Evolutionary conservation across 2,113 vertebrate species (phyloP), one percentile per base, ranked within the genome.

Genomic region (Menidia beryllina): DNA sequence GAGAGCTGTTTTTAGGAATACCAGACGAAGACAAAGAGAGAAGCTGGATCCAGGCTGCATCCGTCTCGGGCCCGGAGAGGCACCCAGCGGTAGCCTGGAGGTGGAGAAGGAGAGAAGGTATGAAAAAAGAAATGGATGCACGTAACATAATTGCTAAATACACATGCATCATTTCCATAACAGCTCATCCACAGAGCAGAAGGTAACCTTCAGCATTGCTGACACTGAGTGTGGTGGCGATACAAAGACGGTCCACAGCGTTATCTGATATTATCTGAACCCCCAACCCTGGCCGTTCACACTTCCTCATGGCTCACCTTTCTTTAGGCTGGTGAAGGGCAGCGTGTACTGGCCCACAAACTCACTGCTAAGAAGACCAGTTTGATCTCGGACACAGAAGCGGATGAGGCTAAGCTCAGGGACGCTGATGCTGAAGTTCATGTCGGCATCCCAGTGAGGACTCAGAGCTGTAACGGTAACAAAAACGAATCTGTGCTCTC

Each of bases 271-370:
- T 74, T 69, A 85, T 70, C 54, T 57, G 73, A 2, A 2, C 39
- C 77, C 30, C 80, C 94, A 25, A 34, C 60, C 45, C 2, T 38
- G 41, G 10, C 57, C 4, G 1, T 23, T 51, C 47, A 45, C 45
- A 60, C 17, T 14, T 21, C 39, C 48, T 19, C 8, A 25, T 27
- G 57, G 21, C 85, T 93, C 93, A 98, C 96, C 96, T 96, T 92
- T 95, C 59, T 78, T 94, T 79, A 97, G 84, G 86, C 95, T 94
- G 56, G 70, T 77, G 77, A 98, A 79, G 72, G 95, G 95, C 81
- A 96, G 79, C 4, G 94, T 95, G 82, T 93, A 97, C 81, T 97
- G 96, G 34, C 94, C 96, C 14, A 97, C 91, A 75, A 96, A 95
- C 17, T 96, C 94, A 4, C 91, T 95, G 80, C 66, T 79, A 39